These are phyloP conservation scores for Drosophila teissieri DNA, from an alignment of 1,140 invertebrate species.

Conservation along the genomic window DNA sequence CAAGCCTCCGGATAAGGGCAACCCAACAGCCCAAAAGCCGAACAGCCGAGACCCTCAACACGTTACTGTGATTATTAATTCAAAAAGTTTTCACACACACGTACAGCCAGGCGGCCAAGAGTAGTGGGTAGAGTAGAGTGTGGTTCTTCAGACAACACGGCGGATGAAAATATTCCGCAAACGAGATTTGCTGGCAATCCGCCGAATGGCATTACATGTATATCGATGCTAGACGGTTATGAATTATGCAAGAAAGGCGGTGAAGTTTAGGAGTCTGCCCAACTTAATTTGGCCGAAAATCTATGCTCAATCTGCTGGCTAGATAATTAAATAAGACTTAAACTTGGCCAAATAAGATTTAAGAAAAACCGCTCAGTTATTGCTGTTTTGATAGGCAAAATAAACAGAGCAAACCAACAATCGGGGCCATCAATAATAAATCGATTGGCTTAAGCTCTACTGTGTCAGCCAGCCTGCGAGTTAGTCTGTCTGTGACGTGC, in stretches of 20 bases:
- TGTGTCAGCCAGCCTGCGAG: constrained; percentile 15
- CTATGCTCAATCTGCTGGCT: constrained; percentile 7
- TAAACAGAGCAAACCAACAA: constrained; percentile 36
- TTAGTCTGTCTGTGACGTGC: constrained; percentile 27
- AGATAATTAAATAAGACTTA: constrained; percentile 33
- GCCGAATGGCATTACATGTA: constrained; percentile 8
- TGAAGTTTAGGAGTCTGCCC: constrained; percentile 22
- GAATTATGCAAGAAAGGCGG: constrained; percentile 38
- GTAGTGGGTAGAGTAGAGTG: too few species aligned
- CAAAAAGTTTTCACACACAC: constrained; percentile 58
- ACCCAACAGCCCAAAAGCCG: constrained; percentile 4
- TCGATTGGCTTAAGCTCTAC: constrained; percentile 21
- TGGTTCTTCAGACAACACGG: neutral
- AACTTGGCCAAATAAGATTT: constrained; percentile 6
- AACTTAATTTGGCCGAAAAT: constrained; percentile 37
- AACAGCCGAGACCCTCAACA: constrained; percentile 47
- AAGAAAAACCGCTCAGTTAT: neutral
- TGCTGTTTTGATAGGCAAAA: constrained; percentile 28
- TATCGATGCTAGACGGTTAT: constrained; percentile 11
- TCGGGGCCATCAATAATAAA: constrained; percentile 50
- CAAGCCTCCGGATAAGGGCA: constrained; percentile 5
- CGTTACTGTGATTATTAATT: constrained; percentile 61
- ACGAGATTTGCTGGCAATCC: constrained; percentile 18
- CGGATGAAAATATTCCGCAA: constrained; percentile 13
- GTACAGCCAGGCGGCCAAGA: neutral